These are phyloP conservation scores for Pinna nobilis DNA, from an alignment of 1,140 invertebrate species.

Conservation along the genomic window DNA sequence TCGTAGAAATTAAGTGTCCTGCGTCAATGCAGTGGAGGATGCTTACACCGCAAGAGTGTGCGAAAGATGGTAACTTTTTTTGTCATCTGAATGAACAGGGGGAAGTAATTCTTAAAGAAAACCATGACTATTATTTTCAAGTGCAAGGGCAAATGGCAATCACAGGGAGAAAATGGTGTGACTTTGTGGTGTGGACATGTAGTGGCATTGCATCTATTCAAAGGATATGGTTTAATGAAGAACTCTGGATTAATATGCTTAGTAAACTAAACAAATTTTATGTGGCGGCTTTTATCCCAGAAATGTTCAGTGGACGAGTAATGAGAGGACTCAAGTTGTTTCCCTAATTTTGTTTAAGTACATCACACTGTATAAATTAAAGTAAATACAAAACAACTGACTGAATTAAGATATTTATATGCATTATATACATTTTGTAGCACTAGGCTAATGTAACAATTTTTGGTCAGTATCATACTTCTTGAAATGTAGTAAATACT, in stretches of 20 bases:
- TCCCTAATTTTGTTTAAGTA: not conserved
- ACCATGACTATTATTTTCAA: not conserved
- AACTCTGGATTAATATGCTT: not conserved
- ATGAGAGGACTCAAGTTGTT: not conserved
- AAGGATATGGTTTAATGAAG: not conserved
- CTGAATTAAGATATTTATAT: no score
- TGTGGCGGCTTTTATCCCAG: not conserved
- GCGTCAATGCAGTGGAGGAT: conserved; percentile 2
- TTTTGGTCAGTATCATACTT: no score
- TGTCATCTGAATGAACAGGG: not conserved
- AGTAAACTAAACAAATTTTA: not conserved
- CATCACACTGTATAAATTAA: no score
- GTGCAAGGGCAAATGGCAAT: not conserved
- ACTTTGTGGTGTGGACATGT: conserved; percentile 5
- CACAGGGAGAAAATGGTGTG: not conserved
- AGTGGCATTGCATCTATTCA: not conserved
- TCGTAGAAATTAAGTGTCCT: conserved; percentile 23
- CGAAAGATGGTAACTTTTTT: not conserved
- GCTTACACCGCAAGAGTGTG: not conserved
- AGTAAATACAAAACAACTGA: no score
- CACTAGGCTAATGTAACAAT: no score
- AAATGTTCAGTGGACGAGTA: not conserved
- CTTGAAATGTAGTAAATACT: no score
- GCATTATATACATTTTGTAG: no score
- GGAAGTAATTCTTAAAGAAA: not conserved